A percentile compares a stretch with the other conserved stretches of the same genome.
phyloP scores from a whole-genome alignment of 1,140 invertebrate species.

The Lepidurus arcticus region DNA sequence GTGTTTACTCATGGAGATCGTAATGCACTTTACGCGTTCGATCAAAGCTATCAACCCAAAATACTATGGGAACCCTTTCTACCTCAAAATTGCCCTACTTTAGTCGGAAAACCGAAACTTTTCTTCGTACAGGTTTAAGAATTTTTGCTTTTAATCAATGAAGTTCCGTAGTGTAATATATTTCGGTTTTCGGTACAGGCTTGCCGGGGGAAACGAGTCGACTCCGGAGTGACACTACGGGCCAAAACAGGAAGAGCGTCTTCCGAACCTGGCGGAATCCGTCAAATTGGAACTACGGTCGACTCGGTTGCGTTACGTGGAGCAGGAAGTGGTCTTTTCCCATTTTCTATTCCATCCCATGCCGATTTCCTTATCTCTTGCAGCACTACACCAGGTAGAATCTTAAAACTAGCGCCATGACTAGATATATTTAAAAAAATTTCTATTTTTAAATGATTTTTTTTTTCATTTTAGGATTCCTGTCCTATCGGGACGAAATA shows the following conservation, averaged over 20 bases:
- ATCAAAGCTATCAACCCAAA: slow-evolving; percentile 43
- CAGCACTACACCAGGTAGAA: slow-evolving; percentile 18
- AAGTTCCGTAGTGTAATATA: neutral
- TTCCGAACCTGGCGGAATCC: neutral
- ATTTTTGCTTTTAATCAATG: neutral
- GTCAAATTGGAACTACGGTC: neutral
- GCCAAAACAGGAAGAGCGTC: neutral
- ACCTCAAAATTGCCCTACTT: slow-evolving; percentile 47
- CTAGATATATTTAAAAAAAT: neutral
- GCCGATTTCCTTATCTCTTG: slow-evolving; percentile 38
- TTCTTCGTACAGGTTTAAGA: slow-evolving; percentile 47
- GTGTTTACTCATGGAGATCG: slow-evolving; percentile 54
- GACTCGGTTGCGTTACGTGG: slow-evolving; percentile 6
- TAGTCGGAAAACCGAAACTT: slow-evolving; percentile 51
- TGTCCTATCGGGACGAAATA: neutral
- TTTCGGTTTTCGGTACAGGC: slow-evolving; percentile 46
- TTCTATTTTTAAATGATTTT: neutral
- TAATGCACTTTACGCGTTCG: slow-evolving; percentile 49
- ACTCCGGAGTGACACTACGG: slow-evolving; percentile 45
- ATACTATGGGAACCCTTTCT: slow-evolving; percentile 50
- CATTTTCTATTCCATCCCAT: slow-evolving; percentile 48
- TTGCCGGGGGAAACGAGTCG: slow-evolving; percentile 51
- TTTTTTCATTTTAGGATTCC: neutral
- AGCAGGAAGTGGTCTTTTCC: slow-evolving; percentile 34
- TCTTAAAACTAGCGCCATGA: too few relatives aligned